phyloP scores from a whole-genome alignment of 2,888 invertebrate species.

The Calameuta filiformis region DNA sequence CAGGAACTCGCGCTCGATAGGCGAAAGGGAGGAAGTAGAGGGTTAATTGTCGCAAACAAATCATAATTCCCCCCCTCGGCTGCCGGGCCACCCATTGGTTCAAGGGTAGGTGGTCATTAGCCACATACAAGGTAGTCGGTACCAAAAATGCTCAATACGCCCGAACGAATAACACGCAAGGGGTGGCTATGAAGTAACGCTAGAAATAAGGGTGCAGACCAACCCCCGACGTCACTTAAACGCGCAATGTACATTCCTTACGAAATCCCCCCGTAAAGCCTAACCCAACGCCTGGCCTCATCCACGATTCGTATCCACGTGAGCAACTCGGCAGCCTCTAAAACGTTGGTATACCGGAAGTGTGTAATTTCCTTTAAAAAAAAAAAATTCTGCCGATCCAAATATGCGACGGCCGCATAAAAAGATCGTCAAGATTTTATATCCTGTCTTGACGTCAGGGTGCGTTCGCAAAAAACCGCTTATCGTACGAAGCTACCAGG shows the following conservation, averaged over 20 bases:
- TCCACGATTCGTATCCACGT: constrained; percentile 17
- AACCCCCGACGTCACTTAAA: constrained; percentile 13
- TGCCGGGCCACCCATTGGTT: not conserved
- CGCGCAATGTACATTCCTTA: constrained; percentile 6
- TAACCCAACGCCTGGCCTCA: constrained; percentile 18
- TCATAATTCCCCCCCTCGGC: not conserved
- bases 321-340: too few species aligned
- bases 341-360: constrained; percentile 21
- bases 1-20: not conserved
- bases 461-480: not conserved
- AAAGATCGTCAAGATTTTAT: not conserved
- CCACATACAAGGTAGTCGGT: not conserved
- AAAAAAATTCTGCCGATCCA: constrained; percentile 1
- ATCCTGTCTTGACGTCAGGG: not conserved
- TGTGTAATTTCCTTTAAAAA: constrained; percentile 12
- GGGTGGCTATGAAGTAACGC: not conserved
- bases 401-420: not conserved
- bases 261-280: not conserved
- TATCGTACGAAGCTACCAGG: not conserved
- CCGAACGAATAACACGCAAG: not conserved
- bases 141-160: not conserved
- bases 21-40: not conserved
- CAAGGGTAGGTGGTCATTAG: not conserved
- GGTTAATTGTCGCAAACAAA: not conserved
- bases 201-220: not conserved